Evolutionary conservation across 2,888 invertebrate genomes (phyloP).

Genomic region (Xylota segnis): DNA sequence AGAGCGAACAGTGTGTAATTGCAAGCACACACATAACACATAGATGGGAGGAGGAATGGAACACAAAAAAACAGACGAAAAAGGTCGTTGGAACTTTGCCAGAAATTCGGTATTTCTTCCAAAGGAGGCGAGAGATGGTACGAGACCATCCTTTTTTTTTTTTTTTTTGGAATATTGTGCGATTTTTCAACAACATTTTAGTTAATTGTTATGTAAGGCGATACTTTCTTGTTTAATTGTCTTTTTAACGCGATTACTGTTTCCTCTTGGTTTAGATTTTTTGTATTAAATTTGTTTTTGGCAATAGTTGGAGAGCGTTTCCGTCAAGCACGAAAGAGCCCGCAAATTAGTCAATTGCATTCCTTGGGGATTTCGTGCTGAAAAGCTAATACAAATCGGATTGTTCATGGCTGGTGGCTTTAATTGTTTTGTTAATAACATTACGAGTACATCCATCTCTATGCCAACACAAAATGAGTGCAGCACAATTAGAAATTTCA

Average conservation of each 20-base stretch:
- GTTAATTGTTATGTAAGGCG: conserved; percentile 71
- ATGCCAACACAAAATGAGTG: too few species aligned
- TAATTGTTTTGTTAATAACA: background rate
- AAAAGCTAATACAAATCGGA: conserved; percentile 40
- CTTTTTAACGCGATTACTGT: background rate
- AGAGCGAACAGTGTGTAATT: conserved; percentile 63
- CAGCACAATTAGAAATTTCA: too few species aligned
- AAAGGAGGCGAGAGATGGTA: conserved; percentile 23
- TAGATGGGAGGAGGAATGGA: conserved; percentile 17
- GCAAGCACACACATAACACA: conserved; percentile 47
- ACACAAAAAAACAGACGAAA: conserved; percentile 10
- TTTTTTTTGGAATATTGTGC: too few species aligned
- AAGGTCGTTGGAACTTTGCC: conserved; percentile 63
- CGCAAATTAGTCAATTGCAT: conserved; percentile 35
- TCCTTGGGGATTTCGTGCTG: conserved; percentile 44
- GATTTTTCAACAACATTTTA: conserved; percentile 56
- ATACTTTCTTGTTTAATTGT: conserved; percentile 25
- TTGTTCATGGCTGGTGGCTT: conserved; percentile 3
- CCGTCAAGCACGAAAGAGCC: conserved; percentile 24
- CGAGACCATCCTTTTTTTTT: conserved; percentile 1
- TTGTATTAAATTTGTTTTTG: too few species aligned
- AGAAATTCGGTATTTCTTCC: conserved; percentile 49
- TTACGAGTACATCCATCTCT: background rate
- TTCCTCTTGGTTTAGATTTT: too few species aligned
- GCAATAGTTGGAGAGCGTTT: too few species aligned